phyloP scores from a whole-genome alignment of 1,140 invertebrate species.

The Sesamia nonagrioides region DNA sequence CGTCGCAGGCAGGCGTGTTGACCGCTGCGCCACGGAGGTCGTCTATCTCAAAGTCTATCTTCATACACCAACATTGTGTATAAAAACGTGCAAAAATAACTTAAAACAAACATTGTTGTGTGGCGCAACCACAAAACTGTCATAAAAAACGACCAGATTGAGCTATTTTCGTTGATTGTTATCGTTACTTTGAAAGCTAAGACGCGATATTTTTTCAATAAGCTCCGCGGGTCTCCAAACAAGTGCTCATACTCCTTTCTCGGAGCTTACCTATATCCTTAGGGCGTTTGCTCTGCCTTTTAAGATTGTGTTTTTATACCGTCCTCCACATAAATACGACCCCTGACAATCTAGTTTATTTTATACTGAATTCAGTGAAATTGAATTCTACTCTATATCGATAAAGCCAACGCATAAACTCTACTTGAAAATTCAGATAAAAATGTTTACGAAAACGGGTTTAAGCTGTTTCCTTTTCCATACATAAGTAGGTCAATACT shows the following conservation, averaged over 20 bases:
- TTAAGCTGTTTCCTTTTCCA: slow-evolving; percentile 25
- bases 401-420: slow-evolving; percentile 55
- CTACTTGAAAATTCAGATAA: slow-evolving; percentile 50
- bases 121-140: background rate
- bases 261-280: slow-evolving; percentile 51
- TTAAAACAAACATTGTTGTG: background rate
- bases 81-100: background rate
- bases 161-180: slow-evolving; percentile 33
- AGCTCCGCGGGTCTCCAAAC: slow-evolving; percentile 32
- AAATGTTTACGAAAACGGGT: slow-evolving; percentile 54
- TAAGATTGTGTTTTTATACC: slow-evolving; percentile 59
- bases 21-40: too few relatives aligned
- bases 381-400: slow-evolving; percentile 56
- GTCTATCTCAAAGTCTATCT: background rate
- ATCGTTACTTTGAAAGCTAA: slow-evolving; percentile 40
- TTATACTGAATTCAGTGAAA: slow-evolving; percentile 59
- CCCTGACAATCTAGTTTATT: slow-evolving; percentile 60
- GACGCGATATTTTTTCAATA: slow-evolving; percentile 40
- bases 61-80: background rate
- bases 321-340: slow-evolving; percentile 59
- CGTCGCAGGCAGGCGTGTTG: too few relatives aligned
- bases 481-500: background rate
- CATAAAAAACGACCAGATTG: slow-evolving; percentile 13
- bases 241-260: slow-evolving; percentile 22
- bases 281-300: slow-evolving; percentile 56